Percentiles rank a stretch among this genome's conserved stretches.
Evolutionary conservation across 30 jellyfish, hydroid and myxozoan species (phyloP).

Genomic region (Hydractinia symbiolongicarpus): DNA sequence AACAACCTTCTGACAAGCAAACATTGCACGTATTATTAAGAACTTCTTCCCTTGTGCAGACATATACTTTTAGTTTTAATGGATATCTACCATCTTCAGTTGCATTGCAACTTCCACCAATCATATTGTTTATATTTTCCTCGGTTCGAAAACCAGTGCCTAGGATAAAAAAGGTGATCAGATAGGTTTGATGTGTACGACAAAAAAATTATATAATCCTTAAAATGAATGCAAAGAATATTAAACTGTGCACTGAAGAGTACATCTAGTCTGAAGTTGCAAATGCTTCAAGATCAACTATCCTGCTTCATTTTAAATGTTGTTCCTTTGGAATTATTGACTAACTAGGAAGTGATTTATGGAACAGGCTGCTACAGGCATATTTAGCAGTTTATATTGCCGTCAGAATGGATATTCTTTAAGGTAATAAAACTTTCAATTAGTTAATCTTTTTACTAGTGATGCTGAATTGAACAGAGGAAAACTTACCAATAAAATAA

Average conservation of each 20-base stretch:
- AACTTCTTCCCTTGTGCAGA: slow-evolving; percentile 17
- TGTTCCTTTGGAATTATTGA: too few relatives aligned
- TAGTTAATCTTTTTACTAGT: too few relatives aligned
- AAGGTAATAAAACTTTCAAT: too few relatives aligned
- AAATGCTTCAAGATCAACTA: too few relatives aligned
- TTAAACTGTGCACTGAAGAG: not conserved
- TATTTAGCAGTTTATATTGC: too few relatives aligned
- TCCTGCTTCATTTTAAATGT: too few relatives aligned
- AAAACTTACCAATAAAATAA: slow-evolving; percentile 11
- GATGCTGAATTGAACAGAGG: not conserved
- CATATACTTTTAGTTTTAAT: slow-evolving; percentile 21
- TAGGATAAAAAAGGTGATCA: not conserved
- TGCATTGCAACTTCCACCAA: not conserved
- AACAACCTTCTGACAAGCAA: slow-evolving; percentile 4
- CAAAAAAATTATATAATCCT: not conserved
- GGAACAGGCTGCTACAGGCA: too few relatives aligned
- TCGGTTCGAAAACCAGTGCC: not conserved
- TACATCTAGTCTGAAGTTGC: not conserved
- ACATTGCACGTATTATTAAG: not conserved
- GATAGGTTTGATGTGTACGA: not conserved
- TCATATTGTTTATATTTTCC: not conserved
- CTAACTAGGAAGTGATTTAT: too few relatives aligned
- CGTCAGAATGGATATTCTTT: too few relatives aligned
- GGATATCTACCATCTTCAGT: slow-evolving; percentile 1
- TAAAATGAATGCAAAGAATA: not conserved